Percentiles rank a stretch among this genome's conserved stretches.
These are phyloP conservation scores for Polypedilum pembai DNA, from an alignment of 1,140 invertebrate genomes.

Conservation along the genomic window DNA sequence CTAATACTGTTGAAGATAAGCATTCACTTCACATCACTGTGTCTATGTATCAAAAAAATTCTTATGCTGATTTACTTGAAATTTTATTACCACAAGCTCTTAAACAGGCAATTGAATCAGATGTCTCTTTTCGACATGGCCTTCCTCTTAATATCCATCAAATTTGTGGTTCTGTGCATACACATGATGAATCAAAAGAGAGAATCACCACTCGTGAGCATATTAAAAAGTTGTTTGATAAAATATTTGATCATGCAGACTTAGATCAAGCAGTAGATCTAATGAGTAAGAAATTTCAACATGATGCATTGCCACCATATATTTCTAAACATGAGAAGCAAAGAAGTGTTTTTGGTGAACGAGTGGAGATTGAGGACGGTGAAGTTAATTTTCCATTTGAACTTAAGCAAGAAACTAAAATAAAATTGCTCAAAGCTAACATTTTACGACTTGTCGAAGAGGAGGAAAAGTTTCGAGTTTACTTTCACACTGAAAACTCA, in stretches of 20 bases:
- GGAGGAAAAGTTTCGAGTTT: constrained; percentile 57
- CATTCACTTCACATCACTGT: constrained; percentile 92
- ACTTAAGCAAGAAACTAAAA: constrained; percentile 57
- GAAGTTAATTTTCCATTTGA: constrained; percentile 55
- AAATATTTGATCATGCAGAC: constrained; percentile 57
- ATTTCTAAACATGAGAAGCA: constrained; percentile 56
- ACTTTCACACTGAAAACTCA: constrained; percentile 76
- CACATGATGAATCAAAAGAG: constrained; percentile 44
- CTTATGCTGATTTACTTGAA: constrained; percentile 82
- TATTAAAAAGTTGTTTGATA: constrained; percentile 54
- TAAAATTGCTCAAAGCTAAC: constrained; percentile 63
- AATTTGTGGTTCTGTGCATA: constrained; percentile 62
- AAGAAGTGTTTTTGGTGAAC: constrained; percentile 60
- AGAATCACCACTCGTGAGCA: constrained; percentile 52
- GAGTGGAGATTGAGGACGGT: constrained; percentile 59
- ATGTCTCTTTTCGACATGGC: constrained; percentile 67
- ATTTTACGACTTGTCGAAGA: constrained; percentile 64
- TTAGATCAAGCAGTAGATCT: constrained; percentile 79
- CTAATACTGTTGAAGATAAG: constrained; percentile 57
- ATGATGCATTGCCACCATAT: constrained; percentile 79
- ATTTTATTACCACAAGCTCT: constrained; percentile 72
- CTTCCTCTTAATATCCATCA: constrained; percentile 71
- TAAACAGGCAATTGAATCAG: constrained; percentile 58
- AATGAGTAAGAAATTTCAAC: constrained; percentile 72
- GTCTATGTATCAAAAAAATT: constrained; percentile 84